phyloP scores from a whole-genome alignment of 2,113 vertebrate species.

The Promerops cafer region DNA sequence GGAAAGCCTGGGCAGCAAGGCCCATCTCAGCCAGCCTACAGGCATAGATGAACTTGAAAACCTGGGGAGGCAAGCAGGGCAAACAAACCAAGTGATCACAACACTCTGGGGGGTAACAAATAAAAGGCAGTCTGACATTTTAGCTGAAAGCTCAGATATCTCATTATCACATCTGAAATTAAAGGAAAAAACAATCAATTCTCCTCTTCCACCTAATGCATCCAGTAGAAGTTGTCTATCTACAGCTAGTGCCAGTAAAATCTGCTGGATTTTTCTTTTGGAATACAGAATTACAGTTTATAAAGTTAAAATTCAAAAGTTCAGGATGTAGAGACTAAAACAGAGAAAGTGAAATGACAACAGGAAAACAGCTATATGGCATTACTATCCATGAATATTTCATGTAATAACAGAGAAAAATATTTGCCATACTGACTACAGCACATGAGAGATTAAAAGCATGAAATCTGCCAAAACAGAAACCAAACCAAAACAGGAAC shows the following conservation, averaged over 20 bases:
- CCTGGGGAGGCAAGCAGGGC: conserved; percentile 64
- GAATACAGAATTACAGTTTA: not conserved
- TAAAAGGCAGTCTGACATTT: not conserved
- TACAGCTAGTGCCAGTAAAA: not conserved
- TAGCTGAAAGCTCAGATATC: not conserved
- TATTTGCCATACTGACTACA: not conserved
- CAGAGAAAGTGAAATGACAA: not conserved
- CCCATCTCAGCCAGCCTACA: conserved; percentile 92
- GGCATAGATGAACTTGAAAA: conserved; percentile 96
- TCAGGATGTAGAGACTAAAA: not conserved
- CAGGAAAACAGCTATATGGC: not conserved
- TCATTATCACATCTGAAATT: not conserved
- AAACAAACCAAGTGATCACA: not conserved
- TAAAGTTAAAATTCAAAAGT: not conserved
- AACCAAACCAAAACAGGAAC: not conserved
- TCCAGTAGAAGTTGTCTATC: not conserved
- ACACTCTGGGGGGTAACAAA: not conserved
- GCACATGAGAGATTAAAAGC: not conserved
- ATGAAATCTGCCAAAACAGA: not conserved
- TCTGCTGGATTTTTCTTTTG: not conserved
- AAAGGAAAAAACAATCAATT: not conserved
- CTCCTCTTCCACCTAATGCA: not conserved
- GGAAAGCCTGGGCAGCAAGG: conserved; percentile 91
- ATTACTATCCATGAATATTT: not conserved
- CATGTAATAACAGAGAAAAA: not conserved